These are phyloP conservation scores for Maniola hyperantus DNA, from an alignment of 2,888 invertebrate species.

Conservation along the genomic window DNA sequence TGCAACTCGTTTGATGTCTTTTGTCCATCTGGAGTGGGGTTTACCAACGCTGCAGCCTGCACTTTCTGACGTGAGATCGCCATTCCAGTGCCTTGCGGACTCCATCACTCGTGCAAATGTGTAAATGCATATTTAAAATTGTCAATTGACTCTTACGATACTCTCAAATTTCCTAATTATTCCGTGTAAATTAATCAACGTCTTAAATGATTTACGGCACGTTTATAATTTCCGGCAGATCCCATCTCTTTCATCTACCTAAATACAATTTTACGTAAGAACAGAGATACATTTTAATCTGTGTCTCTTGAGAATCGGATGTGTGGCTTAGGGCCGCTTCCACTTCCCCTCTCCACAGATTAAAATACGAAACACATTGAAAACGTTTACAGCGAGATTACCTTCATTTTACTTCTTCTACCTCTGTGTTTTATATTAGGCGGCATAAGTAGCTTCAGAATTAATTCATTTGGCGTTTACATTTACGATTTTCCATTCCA, in stretches of 20 bases:
- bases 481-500: constrained; percentile 15
- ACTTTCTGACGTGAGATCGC: too few relatives aligned
- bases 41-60: too few relatives aligned
- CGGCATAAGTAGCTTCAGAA: constrained; percentile 24
- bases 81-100: too few relatives aligned
- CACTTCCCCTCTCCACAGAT: constrained; percentile 50
- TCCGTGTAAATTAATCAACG: too few relatives aligned
- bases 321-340: constrained; percentile 43
- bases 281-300: constrained; percentile 28
- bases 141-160: too few relatives aligned
- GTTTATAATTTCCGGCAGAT: background rate
- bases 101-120: too few relatives aligned
- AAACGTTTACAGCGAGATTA: constrained; percentile 65
- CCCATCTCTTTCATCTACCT: background rate
- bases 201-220: background rate
- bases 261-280: background rate
- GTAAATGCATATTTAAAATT: too few relatives aligned
- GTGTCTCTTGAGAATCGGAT: constrained; percentile 33
- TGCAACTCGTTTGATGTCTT: too few relatives aligned
- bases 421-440: constrained; percentile 41
- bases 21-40: too few relatives aligned
- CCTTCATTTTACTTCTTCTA: constrained; percentile 54
- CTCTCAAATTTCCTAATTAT: too few relatives aligned
- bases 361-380: constrained; percentile 74
- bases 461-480: constrained; percentile 26